Base-by-base conservation (phyloP, 2,113 vertebrate species). In the Solea senegalensis region DNA sequence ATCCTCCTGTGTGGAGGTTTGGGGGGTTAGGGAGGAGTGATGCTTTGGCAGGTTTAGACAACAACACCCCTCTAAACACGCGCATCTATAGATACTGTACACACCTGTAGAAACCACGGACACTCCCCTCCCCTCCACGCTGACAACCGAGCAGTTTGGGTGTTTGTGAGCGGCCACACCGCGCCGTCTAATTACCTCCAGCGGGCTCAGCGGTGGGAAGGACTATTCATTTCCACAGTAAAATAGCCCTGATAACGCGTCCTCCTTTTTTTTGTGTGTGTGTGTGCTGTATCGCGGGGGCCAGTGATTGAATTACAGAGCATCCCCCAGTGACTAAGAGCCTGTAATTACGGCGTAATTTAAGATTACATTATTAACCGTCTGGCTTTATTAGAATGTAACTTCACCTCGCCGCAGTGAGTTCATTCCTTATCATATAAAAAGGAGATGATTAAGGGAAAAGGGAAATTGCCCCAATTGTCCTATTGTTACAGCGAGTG, bases 401-500 rank as follows among this genome's bases (percentile, higher is more conserved):
- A 95, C 93, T 87, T 94, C 94, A 92, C 91, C 94, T 34, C 34
- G 92, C 92, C 78, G 88, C 92, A 93, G 96, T 95, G 95, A 94
- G 81, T 78, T 77, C 73, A 91, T 92, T 91, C 93, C 93, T 95
- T 95, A 95, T 95, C 94, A 94, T 95, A 95, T 94, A 89, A 49
- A 86, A 86, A 84, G 76, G 72, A 86, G 79, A 83, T 82, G 90
- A 88, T 88, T 84, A 90, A 80, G 66, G 76, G 52, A 81, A 80
- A 74, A 65, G 76, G 84, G 81, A 86, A 86, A 92, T 88, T 72
- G 83, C 84, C 41, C 65, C 87, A 77, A 88, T 90, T 90, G 89
- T 91, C 80, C 84, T 52, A 78, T 81, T 86, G 84, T 88, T 80
- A 79, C 74, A 49, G 81, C 40, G 11, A 82, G 78, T 64, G 65